These are phyloP conservation scores for Penaeus monodon DNA, from an alignment of 2,888 invertebrate genomes.

Conservation along the genomic window DNA sequence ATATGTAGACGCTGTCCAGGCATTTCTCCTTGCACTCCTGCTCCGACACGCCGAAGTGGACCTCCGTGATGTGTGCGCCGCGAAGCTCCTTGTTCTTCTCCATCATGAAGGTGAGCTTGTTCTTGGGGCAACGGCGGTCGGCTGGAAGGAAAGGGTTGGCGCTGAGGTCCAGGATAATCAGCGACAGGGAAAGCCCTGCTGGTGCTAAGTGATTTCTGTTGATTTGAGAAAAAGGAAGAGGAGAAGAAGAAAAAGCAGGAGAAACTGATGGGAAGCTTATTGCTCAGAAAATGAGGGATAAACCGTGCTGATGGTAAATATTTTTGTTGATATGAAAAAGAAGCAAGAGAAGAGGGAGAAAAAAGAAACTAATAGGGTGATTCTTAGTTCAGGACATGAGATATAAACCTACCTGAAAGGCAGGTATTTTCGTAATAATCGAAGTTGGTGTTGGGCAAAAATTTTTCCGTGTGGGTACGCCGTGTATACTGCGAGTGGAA, in stretches of 20 bases:
- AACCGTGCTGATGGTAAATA: too few species aligned
- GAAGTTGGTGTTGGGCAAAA: constrained; percentile 87
- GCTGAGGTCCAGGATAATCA: too few species aligned
- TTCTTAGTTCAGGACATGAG: background rate
- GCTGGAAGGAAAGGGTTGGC: constrained; percentile 22
- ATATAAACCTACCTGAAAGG: constrained; percentile 79
- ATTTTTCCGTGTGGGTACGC: constrained; percentile 85
- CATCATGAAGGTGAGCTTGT: constrained; percentile 83
- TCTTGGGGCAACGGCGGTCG: constrained; percentile 61
- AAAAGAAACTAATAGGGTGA: too few species aligned
- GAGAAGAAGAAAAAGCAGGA: too few species aligned
- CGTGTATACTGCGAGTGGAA: constrained; percentile 85
- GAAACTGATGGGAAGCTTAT: too few species aligned
- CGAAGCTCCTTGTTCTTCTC: constrained; percentile 89
- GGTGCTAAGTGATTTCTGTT: too few species aligned
- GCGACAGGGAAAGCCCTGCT: too few species aligned
- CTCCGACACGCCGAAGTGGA: constrained; percentile 86
- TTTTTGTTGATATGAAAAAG: too few species aligned
- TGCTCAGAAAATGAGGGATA: too few species aligned
- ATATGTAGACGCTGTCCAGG: constrained; percentile 86
- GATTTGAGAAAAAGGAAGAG: too few species aligned
- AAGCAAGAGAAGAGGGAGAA: too few species aligned
- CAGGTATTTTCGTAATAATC: constrained; percentile 94
- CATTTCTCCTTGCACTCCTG: constrained; percentile 91
- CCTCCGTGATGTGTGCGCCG: constrained; percentile 89